Evolutionary conservation across 2,797 vertebrate species (phyloP), one percentile per base, ranked within the genome.

Genomic region (Sorex maritimensis): DNA sequence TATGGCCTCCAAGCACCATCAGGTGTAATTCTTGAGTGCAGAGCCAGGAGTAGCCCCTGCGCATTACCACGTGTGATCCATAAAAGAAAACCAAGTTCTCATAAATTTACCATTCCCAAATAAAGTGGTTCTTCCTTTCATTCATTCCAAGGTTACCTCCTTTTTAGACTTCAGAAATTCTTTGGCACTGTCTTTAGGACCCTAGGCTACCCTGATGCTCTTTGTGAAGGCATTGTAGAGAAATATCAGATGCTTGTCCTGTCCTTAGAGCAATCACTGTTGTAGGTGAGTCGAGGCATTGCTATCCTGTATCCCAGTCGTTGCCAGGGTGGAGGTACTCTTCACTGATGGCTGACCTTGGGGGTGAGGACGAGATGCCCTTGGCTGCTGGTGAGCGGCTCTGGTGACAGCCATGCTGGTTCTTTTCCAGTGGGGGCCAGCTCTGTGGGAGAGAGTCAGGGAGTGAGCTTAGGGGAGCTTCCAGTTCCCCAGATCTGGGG

Each of bases 151-250:
- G 80, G 28, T 81, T 84, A 63, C 13, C 65, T n/a, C n/a, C n/a
- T 44, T 58, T 38, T 69, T 19, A 95, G 78, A 46, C 88, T 85
- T 81, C 92, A 82, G 72, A 52, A 26, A 10, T 90, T 79, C 55
- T 80, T 83, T 30, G 74, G 71, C 46, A 61, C 1, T 46, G 8
- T 80, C 19, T 69, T 0, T n/a, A 58, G 30, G 38, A 55, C 19
- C 65, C 0, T n/a, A 58, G 30, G 38, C 46, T 44, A 65, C 41
- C n/a, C 12, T 58, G 38, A n/a, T 46, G 63, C 72, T 28, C 52
- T 52, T 30, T 34, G 46, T 34, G 69, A 84, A 84, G 78, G 73
- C 74, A 87, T 69, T 34, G 3, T 72, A 1, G 86, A 75, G 58
- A 75, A 85, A 84, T 44, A 23, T 52, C 19, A 87, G n/a, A 68